These are phyloP conservation scores for Danio jaintianensis DNA, from an alignment of 2,797 vertebrate species.

Conservation along the genomic window DNA sequence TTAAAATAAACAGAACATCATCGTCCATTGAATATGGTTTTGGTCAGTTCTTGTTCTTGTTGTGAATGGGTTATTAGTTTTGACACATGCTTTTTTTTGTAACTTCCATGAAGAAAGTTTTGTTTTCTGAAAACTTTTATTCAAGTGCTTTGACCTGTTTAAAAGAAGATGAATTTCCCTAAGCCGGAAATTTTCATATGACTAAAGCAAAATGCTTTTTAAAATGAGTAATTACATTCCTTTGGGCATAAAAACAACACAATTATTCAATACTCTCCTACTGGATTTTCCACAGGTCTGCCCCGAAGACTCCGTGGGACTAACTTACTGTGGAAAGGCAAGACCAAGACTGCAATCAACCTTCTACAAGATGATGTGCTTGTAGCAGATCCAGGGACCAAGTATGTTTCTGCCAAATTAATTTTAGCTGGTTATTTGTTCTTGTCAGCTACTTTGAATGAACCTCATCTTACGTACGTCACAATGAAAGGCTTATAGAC, in stretches of 20 bases:
- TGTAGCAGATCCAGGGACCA: slow-evolving; percentile 92
- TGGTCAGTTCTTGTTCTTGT: too few relatives aligned
- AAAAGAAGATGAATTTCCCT: background rate
- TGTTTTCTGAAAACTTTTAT: background rate
- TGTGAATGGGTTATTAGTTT: too few relatives aligned
- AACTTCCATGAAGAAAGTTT: background rate
- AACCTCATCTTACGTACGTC: background rate
- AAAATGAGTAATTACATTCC: background rate
- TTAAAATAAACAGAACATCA: too few relatives aligned
- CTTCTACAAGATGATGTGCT: slow-evolving; percentile 91
- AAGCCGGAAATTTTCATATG: background rate
- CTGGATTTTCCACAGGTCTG: slow-evolving; percentile 77
- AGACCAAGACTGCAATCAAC: slow-evolving; percentile 86
- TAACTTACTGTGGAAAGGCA: slow-evolving; percentile 92
- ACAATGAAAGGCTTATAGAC: slow-evolving; percentile 7
- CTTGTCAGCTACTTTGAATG: background rate
- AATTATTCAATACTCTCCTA: slow-evolving; percentile 7
- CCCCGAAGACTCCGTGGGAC: slow-evolving; percentile 90
- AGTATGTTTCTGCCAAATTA: slow-evolving; percentile 72
- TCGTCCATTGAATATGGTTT: too few relatives aligned
- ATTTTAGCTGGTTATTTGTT: background rate
- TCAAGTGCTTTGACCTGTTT: background rate
- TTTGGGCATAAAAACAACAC: background rate
- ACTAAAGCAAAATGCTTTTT: background rate
- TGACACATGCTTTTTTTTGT: background rate